Conservation (phyloP, 2,113 vertebrate species). For the Solea solea region DNA sequence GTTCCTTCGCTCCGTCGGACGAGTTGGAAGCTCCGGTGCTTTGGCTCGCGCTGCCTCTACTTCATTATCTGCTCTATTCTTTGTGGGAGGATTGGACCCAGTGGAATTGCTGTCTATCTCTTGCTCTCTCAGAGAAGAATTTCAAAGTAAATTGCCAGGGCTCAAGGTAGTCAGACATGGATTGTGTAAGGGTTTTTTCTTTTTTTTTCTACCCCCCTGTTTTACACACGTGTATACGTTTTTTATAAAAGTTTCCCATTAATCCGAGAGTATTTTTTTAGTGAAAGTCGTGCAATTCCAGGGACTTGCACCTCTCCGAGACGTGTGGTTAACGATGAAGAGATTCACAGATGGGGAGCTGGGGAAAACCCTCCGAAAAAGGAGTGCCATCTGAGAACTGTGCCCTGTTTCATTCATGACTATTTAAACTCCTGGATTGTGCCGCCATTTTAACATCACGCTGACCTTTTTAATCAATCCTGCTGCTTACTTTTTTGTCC, state of each 20-base stretch:
- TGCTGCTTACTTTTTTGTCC: constrained; percentile 49
- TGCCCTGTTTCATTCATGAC: constrained; percentile 6
- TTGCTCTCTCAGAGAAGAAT: constrained; percentile 51
- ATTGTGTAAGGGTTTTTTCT: constrained; percentile 49
- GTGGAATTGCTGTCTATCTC: constrained; percentile 73
- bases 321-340: constrained; percentile 12
- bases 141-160: constrained; percentile 61
- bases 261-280: constrained; percentile 51
- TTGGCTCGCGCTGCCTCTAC: constrained; percentile 64
- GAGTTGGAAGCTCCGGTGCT: constrained; percentile 67
- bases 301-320: constrained; percentile 19
- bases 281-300: constrained; percentile 56
- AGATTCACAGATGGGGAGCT: constrained; percentile 35
- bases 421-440: background rate
- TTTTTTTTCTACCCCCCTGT: background rate
- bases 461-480: constrained; percentile 56
- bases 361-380: constrained; percentile 37
- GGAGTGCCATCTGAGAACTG: background rate
- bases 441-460: background rate
- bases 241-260: constrained; percentile 62
- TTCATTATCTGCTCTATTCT: constrained; percentile 77
- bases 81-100: constrained; percentile 74
- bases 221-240: constrained; percentile 52
- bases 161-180: constrained; percentile 50
- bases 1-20: constrained; percentile 59